Evolutionary conservation across 1,140 invertebrate genomes (phyloP), one percentile per base, ranked within the genome.

Genomic region (Pararge aegeria): DNA sequence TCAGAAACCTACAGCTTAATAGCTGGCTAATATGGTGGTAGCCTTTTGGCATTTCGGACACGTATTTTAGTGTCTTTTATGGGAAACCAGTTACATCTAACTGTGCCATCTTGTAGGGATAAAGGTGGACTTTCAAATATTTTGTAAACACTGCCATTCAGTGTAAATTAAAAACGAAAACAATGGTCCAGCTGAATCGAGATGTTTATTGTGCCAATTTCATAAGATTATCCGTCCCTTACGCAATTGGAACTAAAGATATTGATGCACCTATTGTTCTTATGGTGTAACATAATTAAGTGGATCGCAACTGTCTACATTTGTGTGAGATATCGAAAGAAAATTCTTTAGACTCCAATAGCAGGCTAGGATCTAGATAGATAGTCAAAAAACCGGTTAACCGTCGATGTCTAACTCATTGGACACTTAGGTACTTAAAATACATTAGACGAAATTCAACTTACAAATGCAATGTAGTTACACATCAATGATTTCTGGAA

Each of bases 1-100:
- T 83, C 73, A 70, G 68, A 68, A 70, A 70, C 70, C 57, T 37
- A 62, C 65, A 64, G 64, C 49, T 68, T 75, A 78, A 80, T 77
- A 66, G 64, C 64, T 66, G 38, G 62, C 73, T 73, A 76, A 81
- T 81, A 80, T 77, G 76, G 79, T 65, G 19, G 65, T 69, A 70
- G 49, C 24, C 63, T 60, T 64, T 84, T 72, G 63, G 66, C 68
- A 86, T 79, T 87, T 84, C 51, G 66, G 59, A 68, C 83, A 84
- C 85, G 85, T 84, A 64, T 70, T 64, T 70, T 52, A 52, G 54
- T 55, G 55, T 63, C 68, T 58, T 56, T 74, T 72, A 76, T 75
- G 66, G 68, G 66, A 63, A 74, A 72, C 66, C 72, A 70, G 75
- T 77, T 77, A 76, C 55, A 70, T 66, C 59, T 80, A 78, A 78